A percentile compares a stretch with the other conserved stretches of the same genome.
phyloP scores from a whole-genome alignment of 2,888 invertebrate species.

The Hirtodrosophila confusa region DNA sequence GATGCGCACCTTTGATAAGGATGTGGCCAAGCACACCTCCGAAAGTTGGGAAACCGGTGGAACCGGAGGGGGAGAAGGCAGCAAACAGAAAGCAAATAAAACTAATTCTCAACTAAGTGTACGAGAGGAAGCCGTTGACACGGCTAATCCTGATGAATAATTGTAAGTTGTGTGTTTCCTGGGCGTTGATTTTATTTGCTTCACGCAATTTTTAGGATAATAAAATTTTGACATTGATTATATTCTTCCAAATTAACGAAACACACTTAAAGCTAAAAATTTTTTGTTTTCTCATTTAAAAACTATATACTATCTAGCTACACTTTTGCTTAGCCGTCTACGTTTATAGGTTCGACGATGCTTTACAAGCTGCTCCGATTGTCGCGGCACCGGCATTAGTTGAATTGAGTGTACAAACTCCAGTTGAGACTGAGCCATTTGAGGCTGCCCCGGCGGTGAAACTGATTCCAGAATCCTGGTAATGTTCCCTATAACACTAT shows the following conservation, averaged over 20 bases:
- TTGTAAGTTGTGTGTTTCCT: conserved; percentile 8
- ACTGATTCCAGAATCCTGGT: too few species aligned
- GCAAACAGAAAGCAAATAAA: conserved; percentile 13
- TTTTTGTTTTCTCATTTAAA: too few species aligned
- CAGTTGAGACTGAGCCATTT: not conserved
- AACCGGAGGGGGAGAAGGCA: not conserved
- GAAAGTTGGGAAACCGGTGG: conserved; percentile 37
- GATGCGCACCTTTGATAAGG: conserved; percentile 79
- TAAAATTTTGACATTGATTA: too few species aligned
- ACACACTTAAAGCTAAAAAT: too few species aligned
- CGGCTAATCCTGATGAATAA: conserved; percentile 60
- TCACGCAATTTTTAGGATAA: too few species aligned
- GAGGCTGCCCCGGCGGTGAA: too few species aligned
- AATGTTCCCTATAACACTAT: too few species aligned
- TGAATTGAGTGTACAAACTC: not conserved
- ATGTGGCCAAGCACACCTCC: conserved; percentile 60
- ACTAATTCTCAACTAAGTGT: conserved; percentile 10
- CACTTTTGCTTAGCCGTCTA: not conserved
- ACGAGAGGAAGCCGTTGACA: conserved; percentile 28
- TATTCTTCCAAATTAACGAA: too few species aligned
- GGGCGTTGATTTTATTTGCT: not conserved
- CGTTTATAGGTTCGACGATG: not conserved
- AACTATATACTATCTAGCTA: too few species aligned
- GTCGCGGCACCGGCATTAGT: too few species aligned
- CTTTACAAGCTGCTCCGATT: not conserved